phyloP scores from a whole-genome alignment of 2,888 invertebrate genomes.

The Leptarthrus brevirostris region DNA sequence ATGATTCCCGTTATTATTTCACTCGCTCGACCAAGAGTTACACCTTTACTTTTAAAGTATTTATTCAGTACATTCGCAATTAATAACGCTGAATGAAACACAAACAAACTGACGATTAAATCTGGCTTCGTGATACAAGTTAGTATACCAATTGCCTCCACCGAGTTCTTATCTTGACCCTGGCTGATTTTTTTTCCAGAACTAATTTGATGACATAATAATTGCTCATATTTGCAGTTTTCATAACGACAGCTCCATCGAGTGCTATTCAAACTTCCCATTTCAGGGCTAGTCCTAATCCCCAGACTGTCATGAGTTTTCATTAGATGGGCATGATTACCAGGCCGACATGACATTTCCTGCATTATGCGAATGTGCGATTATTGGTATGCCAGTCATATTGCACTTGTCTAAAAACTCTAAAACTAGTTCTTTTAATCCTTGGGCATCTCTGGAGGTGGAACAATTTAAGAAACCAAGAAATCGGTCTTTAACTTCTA shows the following conservation, averaged over 20 bases:
- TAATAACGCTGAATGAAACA: not conserved
- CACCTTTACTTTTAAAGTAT: no score
- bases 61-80: no score
- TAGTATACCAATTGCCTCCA: no score
- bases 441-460: not conserved
- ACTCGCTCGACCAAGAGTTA: no score
- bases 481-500: constrained; percentile 37
- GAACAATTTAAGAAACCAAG: constrained; percentile 40
- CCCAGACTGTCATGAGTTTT: no score
- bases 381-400: constrained; percentile 14
- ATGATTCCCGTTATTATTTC: no score
- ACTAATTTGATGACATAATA: not conserved
- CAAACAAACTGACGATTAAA: not conserved
- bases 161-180: no score
- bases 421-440: not conserved
- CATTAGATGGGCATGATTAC: constrained; percentile 21
- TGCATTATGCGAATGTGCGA: constrained; percentile 41
- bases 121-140: no score
- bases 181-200: not conserved
- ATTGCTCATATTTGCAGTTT: constrained; percentile 36
- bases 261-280: constrained; percentile 18
- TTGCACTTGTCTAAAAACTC: not conserved
- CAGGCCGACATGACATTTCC: no score
- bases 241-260: constrained; percentile 45
- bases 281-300: not conserved